Percentiles rank a stretch among this genome's conserved stretches.
Evolutionary conservation across 2,888 invertebrate species (phyloP).

Genomic region (Macaria notata): DNA sequence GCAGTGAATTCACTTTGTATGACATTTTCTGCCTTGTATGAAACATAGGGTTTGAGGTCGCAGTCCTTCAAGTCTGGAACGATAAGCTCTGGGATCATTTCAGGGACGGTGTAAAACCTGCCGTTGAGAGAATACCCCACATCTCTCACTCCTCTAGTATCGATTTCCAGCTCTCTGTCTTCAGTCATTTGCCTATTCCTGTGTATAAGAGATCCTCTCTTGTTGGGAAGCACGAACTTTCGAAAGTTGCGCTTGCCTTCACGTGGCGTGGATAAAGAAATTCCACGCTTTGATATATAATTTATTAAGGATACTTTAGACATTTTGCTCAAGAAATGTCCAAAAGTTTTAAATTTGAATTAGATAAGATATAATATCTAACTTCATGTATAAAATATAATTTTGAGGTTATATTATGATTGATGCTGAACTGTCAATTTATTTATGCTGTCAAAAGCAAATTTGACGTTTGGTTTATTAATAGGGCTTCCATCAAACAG

Average conservation of each 20-base stretch:
- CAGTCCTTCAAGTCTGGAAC: conserved; percentile 94
- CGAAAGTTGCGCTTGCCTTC: conserved; percentile 91
- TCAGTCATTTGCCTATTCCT: conserved; percentile 83
- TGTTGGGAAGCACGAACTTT: conserved; percentile 89
- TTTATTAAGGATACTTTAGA: conserved; percentile 61
- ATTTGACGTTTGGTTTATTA: too few species aligned
- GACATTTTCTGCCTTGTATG: conserved; percentile 90
- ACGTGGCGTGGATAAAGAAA: conserved; percentile 60
- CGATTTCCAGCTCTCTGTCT: conserved; percentile 85
- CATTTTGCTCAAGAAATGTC: conserved; percentile 48
- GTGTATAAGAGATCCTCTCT: conserved; percentile 87
- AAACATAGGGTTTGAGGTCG: conserved; percentile 96
- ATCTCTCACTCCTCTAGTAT: conserved; percentile 87
- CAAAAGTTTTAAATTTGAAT: too few species aligned
- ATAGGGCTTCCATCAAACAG: too few species aligned
- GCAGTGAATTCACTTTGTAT: conserved; percentile 92
- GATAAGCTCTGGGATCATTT: conserved; percentile 95
- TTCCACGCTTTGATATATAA: conserved; percentile 58
- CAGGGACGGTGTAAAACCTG: conserved; percentile 85
- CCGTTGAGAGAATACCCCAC: conserved; percentile 82
- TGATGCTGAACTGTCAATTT: not conserved
- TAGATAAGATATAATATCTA: not conserved
- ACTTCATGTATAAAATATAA: not conserved
- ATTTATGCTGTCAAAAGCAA: not conserved
- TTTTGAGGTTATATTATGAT: conserved; percentile 38